These are phyloP conservation scores for Parthenolecanium corni DNA, from an alignment of 2,888 invertebrate species.

Conservation along the genomic window DNA sequence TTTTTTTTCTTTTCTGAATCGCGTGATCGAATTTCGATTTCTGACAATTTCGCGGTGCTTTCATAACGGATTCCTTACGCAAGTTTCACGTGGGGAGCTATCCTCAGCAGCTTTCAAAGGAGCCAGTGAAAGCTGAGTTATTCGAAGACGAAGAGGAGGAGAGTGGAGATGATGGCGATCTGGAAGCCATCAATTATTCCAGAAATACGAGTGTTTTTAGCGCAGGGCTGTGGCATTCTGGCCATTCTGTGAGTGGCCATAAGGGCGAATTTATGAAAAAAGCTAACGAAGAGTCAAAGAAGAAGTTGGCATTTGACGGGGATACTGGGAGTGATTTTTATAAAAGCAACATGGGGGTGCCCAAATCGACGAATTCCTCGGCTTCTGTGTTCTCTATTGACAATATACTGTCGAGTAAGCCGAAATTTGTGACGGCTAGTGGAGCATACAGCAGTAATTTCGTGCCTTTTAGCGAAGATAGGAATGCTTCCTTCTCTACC, in stretches of 20 bases:
- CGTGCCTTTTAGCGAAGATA: conserved; percentile 6
- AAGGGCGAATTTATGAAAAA: conserved; percentile 16
- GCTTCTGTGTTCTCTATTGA: conserved; percentile 68
- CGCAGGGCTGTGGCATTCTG: background rate
- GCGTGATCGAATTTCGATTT: background rate
- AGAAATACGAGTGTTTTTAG: conserved; percentile 1
- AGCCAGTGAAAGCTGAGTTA: background rate
- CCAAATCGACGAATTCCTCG: conserved; percentile 40
- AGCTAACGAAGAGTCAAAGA: conserved; percentile 8
- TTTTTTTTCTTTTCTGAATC: background rate
- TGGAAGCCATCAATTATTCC: conserved; percentile 21
- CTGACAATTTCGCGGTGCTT: background rate
- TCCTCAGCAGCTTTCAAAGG: background rate
- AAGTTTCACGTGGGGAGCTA: conserved; percentile 14
- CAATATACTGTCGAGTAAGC: conserved; percentile 61
- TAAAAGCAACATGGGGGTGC: conserved; percentile 32
- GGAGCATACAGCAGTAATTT: conserved; percentile 28
- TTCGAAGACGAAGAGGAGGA: background rate
- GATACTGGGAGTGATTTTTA: background rate
- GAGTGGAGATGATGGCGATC: conserved; percentile 8
- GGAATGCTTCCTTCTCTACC: conserved; percentile 21
- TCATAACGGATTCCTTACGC: conserved; percentile 20
- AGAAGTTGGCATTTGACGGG: conserved; percentile 19
- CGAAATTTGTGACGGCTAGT: conserved; percentile 25
- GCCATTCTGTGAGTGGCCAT: background rate